Evolutionary conservation across 2,797 vertebrate species (phyloP).

Genomic region (Semaprochilodus insignis): DNA sequence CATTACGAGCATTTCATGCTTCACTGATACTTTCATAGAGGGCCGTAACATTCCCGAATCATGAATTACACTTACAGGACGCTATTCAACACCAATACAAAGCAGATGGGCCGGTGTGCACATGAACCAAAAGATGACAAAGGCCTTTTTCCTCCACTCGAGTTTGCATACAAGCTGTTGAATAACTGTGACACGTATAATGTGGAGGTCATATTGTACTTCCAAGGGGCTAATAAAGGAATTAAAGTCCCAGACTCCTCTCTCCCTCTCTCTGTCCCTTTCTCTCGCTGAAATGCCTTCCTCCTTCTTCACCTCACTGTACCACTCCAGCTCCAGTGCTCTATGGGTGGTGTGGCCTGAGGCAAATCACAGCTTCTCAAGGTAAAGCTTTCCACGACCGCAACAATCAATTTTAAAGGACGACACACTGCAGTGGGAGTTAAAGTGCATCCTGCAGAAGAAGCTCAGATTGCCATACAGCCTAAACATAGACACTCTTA

Average conservation of each 20-base stretch:
- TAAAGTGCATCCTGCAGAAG: constrained; percentile 6
- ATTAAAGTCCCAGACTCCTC: constrained; percentile 47
- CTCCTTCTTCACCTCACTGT: constrained; percentile 56
- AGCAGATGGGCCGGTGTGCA: constrained; percentile 7
- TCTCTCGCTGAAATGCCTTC: constrained; percentile 32
- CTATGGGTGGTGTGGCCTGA: neutral
- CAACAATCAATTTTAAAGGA: constrained; percentile 31
- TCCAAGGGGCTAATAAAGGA: constrained; percentile 47
- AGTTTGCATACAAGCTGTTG: constrained; percentile 41
- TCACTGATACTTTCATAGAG: constrained; percentile 6
- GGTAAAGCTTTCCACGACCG: constrained; percentile 24
- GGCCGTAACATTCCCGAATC: neutral
- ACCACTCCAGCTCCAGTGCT: constrained; percentile 67
- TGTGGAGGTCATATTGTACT: constrained; percentile 17
- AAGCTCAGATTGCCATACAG: neutral
- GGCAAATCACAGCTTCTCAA: constrained; percentile 17
- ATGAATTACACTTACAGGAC: constrained; percentile 12
- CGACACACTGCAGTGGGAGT: neutral
- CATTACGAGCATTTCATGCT: constrained; percentile 20
- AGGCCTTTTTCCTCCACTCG: constrained; percentile 18
- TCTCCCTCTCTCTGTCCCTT: constrained; percentile 17
- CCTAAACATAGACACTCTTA: neutral
- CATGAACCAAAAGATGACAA: neutral
- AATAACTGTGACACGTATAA: constrained; percentile 38
- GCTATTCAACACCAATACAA: constrained; percentile 2